Conservation (phyloP, 2,113 vertebrate species). For the Strix uralensis region DNA sequence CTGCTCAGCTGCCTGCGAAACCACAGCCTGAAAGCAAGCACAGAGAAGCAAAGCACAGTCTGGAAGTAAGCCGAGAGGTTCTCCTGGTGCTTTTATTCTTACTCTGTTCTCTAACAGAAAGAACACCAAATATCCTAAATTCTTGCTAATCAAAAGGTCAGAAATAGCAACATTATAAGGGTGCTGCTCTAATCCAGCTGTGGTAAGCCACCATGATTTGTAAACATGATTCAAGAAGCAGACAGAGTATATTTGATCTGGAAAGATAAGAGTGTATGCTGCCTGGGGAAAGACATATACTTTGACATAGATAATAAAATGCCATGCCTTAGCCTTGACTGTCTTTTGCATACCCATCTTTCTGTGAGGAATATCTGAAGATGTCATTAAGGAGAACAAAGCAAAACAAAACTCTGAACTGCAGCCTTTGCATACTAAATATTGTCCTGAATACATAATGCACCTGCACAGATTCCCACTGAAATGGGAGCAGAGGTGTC, state of each 20-base stretch:
- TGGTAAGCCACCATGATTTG: background rate
- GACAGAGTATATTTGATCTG: slow-evolving; percentile 27
- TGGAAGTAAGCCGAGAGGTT: background rate
- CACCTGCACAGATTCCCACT: background rate
- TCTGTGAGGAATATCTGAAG: background rate
- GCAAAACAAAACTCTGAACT: background rate
- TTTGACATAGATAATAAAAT: slow-evolving; percentile 23
- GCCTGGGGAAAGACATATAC: background rate
- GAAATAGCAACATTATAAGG: background rate
- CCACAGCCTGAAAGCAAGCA: background rate
- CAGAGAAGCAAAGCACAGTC: background rate
- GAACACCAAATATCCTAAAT: background rate
- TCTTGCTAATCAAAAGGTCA: background rate
- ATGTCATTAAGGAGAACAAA: slow-evolving; percentile 42
- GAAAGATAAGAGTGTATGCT: background rate
- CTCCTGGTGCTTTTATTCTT: background rate
- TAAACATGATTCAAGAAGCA: slow-evolving; percentile 13
- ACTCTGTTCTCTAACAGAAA: background rate
- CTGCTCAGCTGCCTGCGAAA: background rate
- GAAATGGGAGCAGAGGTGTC: background rate
- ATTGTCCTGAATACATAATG: background rate
- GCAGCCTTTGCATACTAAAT: background rate
- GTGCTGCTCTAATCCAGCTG: background rate
- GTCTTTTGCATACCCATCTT: slow-evolving; percentile 5
- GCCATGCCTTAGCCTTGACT: slow-evolving; percentile 1